Evolutionary conservation across 2,888 invertebrate species (phyloP), one percentile per base, ranked within the genome.

Genomic region (Coleophora deauratella): DNA sequence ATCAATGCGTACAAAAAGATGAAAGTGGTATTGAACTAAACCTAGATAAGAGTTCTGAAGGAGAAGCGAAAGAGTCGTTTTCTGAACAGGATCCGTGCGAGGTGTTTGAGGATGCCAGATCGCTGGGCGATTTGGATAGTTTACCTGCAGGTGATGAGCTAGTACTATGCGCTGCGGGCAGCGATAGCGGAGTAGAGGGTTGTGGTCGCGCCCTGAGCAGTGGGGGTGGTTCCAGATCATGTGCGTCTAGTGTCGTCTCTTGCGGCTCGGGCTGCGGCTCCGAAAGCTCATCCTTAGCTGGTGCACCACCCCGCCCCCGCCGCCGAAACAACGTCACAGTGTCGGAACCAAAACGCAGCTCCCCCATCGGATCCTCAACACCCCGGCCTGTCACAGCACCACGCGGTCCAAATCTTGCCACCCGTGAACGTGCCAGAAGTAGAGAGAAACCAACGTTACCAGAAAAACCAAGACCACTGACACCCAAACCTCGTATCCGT

Each of bases 181-280:
- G 93, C 66, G 94, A 94, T 62, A 94, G 94, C 59, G 94, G 94
- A 4, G 91, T 94, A 11, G 94, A 94, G 60, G 91, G 93, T 37
- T 87, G 86, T 37, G 90, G 91, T 0, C 91, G 91, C 13, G 92
- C 91, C 42, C 88, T 90, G 33, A 91, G 91, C 59, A 91, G 91
- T 55, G 88, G 87, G 3, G 87, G 90, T 9, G 89, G 91, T 37
- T 90, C 90, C 35, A 86, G 90, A 2, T 93, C 93, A 12, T 93
- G 93, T 62, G 92, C 92, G 51, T 93, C 93, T 33, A 93, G 93
- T 49, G 88, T 93, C 45, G 91, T 92, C 14, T 93, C 93, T 46
- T 93, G 91, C 63, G 92, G 91, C 50, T 93, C 93, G 2, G 93
- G 92, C 7, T 91, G 91, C 59, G 93, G 93, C 37, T 93, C 93